Conservation (phyloP, 2,797 vertebrate genomes). For the Manis javanica region DNA sequence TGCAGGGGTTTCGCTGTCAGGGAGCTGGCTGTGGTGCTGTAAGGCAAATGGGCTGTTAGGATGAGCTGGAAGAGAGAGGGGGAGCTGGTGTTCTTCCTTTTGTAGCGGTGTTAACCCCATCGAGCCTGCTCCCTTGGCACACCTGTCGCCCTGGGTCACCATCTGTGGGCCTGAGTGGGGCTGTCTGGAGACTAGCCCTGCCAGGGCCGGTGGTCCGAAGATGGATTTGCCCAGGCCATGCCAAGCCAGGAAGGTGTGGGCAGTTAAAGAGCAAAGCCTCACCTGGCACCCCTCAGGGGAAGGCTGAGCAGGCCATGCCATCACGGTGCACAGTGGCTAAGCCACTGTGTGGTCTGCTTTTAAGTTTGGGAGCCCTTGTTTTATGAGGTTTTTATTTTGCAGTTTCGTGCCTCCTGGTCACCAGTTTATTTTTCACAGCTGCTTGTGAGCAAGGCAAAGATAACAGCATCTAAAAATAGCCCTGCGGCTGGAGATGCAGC, state of each 20-base stretch:
- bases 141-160: constrained; percentile 75
- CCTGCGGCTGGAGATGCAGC: constrained; percentile 71
- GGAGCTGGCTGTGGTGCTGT: constrained; percentile 69
- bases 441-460: constrained; percentile 75
- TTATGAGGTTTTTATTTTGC: constrained; percentile 64
- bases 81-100: constrained; percentile 50
- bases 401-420: constrained; percentile 70
- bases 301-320: constrained; percentile 74
- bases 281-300: background rate
- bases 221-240: constrained; percentile 23
- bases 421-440: constrained; percentile 78
- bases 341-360: constrained; percentile 59
- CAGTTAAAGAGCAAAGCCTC: constrained; percentile 47
- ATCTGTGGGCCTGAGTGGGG: constrained; percentile 26
- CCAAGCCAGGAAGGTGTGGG: background rate
- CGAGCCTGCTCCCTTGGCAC: constrained; percentile 51
- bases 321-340: constrained; percentile 61
- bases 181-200: constrained; percentile 24
- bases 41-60: constrained; percentile 60
- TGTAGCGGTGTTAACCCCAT: constrained; percentile 78
- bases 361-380: constrained; percentile 57
- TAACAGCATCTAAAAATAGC: constrained; percentile 65
- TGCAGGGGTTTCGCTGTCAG: constrained; percentile 71
- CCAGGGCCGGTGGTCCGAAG: background rate
- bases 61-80: constrained; percentile 60